Evolutionary conservation across 2,797 vertebrate genomes (phyloP).

Genomic region (Phylloscopus collybita): DNA sequence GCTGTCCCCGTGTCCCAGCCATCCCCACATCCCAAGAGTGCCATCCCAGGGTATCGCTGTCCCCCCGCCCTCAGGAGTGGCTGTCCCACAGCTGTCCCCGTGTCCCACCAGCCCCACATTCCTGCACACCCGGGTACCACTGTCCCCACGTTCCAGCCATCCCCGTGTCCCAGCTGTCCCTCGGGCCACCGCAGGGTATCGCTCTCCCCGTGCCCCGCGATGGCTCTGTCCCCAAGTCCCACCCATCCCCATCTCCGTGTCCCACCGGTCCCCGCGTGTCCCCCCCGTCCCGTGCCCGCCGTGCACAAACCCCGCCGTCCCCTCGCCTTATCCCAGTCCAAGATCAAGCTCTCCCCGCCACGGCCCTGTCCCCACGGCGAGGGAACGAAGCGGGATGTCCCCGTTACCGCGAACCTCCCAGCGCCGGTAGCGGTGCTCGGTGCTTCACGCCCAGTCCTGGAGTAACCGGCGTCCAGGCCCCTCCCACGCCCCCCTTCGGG

Average conservation of each 20-base stretch:
- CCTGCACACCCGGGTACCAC: neutral
- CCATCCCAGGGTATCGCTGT: neutral
- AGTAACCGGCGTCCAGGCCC: neutral
- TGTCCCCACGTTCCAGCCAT: neutral
- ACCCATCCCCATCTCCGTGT: neutral
- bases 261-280: neutral
- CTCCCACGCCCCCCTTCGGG: too few relatives aligned
- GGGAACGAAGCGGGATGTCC: neutral
- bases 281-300: neutral
- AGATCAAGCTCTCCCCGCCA: neutral
- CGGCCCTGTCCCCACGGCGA: neutral
- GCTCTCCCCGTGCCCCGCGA: too few relatives aligned
- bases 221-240: neutral
- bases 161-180: neutral
- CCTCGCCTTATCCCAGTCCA: neutral
- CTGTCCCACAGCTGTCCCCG: neutral
- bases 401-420: neutral
- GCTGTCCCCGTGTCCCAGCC: neutral
- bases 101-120: neutral
- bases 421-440: neutral
- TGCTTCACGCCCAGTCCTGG: neutral
- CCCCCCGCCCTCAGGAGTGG: neutral
- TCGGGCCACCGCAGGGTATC: neutral
- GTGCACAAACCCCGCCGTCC: neutral
- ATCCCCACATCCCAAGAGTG: neutral